Evolutionary conservation across 2,113 vertebrate genomes (phyloP).

Genomic region (Coturnix japonica): DNA sequence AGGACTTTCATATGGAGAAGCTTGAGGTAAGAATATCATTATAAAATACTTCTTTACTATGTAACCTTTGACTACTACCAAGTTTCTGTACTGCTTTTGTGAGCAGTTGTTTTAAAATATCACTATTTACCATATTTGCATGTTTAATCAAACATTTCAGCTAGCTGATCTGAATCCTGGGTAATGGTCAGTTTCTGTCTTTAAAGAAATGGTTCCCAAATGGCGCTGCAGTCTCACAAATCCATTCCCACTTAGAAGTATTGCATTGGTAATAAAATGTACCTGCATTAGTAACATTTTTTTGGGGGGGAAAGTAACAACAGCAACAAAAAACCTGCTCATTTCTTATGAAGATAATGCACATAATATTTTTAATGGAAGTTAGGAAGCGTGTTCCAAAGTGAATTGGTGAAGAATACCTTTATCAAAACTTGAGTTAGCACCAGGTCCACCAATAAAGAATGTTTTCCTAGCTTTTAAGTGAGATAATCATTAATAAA

Average conservation of each 20-base stretch:
- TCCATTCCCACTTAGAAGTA: background rate
- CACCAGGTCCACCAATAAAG: background rate
- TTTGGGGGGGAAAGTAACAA: background rate
- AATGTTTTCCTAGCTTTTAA: background rate
- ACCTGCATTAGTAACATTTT: too few species aligned
- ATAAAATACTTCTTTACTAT: background rate
- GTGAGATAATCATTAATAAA: background rate
- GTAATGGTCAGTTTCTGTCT: background rate
- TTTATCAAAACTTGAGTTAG: background rate
- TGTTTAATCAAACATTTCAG: background rate
- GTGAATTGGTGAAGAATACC: background rate
- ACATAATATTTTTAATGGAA: background rate
- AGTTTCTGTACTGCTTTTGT: background rate
- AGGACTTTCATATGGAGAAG: conserved; percentile 84
- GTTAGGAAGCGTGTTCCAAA: background rate
- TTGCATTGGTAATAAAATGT: background rate
- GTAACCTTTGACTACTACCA: background rate
- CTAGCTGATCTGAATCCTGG: background rate
- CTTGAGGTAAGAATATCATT: conserved; percentile 82
- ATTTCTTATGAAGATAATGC: background rate
- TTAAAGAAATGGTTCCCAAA: background rate
- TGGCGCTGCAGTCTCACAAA: background rate
- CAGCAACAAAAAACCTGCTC: too few species aligned
- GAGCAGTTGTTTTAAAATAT: background rate
- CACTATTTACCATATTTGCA: background rate